These are phyloP conservation scores for Tetranychus truncatus DNA, from an alignment of 2,888 invertebrate species.

Conservation along the genomic window DNA sequence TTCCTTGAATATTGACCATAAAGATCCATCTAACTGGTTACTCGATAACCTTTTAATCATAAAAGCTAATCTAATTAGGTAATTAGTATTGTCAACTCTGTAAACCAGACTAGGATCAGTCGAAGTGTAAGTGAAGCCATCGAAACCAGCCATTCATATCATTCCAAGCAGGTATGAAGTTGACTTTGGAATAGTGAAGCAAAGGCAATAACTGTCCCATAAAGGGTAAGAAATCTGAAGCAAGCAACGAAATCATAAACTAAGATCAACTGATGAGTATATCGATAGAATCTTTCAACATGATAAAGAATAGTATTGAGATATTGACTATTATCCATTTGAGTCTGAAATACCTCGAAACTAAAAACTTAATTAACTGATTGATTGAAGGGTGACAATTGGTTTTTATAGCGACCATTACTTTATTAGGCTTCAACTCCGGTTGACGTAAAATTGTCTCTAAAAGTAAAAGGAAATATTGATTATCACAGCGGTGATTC, in stretches of 20 bases:
- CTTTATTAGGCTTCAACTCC: no score
- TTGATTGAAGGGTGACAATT: no score
- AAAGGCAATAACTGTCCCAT: slow-evolving; percentile 35
- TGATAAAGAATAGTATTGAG: no score
- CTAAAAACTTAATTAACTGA: slow-evolving; percentile 18
- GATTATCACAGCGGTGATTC: no score
- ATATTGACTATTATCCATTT: no score
- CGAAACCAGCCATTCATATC: slow-evolving; percentile 13
- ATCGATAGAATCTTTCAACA: neutral
- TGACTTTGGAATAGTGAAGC: slow-evolving; percentile 28
- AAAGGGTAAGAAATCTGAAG: slow-evolving; percentile 37
- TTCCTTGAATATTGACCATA: no score
- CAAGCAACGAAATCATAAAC: slow-evolving; percentile 37
- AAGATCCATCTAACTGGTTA: no score
- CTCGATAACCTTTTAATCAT: neutral
- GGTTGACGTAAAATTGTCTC: no score
- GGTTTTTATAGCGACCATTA: no score
- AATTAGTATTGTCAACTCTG: slow-evolving; percentile 3
- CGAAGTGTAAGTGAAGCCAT: slow-evolving; percentile 16
- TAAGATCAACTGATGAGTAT: slow-evolving; percentile 33
- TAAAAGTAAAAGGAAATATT: no score
- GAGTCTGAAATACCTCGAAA: neutral
- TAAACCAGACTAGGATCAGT: neutral
- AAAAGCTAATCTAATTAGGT: neutral
- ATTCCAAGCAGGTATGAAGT: slow-evolving; percentile 23